phyloP scores from a whole-genome alignment of 1,140 invertebrate species.

The Musca domestica region DNA sequence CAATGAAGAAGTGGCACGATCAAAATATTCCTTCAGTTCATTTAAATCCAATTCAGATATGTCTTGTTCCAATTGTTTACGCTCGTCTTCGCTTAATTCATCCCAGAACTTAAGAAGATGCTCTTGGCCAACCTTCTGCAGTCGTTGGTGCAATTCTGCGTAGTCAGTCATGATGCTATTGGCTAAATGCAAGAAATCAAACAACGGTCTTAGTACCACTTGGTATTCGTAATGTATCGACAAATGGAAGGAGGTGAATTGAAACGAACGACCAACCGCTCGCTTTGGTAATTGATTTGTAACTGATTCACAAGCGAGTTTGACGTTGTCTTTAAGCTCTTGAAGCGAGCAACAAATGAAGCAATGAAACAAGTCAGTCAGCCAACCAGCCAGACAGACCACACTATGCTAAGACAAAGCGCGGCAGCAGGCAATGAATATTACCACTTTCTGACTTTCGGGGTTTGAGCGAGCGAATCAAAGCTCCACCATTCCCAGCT shows the following conservation, averaged over 20 bases:
- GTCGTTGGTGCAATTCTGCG: constrained; percentile 50
- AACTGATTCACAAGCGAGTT: constrained; percentile 7
- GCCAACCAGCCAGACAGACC: too few relatives aligned
- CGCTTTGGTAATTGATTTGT: constrained; percentile 3
- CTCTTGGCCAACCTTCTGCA: constrained; percentile 65
- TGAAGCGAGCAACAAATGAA: not conserved
- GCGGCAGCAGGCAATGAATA: too few relatives aligned
- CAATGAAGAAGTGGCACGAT: constrained; percentile 61
- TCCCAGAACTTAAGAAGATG: constrained; percentile 86
- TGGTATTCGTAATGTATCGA: not conserved
- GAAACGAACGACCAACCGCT: not conserved
- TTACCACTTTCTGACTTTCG: too few relatives aligned
- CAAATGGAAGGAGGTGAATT: too few relatives aligned
- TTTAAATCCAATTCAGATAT: constrained; percentile 64
- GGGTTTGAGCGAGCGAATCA: too few relatives aligned
- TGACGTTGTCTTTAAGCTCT: constrained; percentile 3
- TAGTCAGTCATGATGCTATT: constrained; percentile 41
- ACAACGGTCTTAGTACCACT: not conserved
- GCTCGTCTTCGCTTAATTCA: constrained; percentile 66
- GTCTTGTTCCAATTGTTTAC: constrained; percentile 61
- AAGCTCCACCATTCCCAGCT: too few relatives aligned
- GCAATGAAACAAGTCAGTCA: too few relatives aligned
- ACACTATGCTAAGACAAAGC: too few relatives aligned
- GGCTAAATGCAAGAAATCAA: not conserved
- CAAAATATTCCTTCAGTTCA: constrained; percentile 69